Base-by-base conservation (phyloP, 2,797 vertebrate genomes). In the Diplodus sargus region DNA sequence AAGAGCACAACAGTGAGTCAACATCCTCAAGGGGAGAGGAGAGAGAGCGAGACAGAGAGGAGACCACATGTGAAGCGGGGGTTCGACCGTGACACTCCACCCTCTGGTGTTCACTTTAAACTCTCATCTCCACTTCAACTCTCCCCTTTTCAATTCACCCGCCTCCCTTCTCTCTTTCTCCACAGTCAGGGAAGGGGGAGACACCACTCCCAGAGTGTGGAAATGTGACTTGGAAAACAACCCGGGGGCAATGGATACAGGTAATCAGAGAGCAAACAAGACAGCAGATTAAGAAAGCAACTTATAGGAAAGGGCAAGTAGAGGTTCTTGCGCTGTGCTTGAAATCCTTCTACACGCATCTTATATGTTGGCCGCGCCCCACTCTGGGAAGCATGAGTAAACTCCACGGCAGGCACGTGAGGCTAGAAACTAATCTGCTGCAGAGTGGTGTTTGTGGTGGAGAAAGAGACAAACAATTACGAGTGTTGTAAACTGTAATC, bases 61-160 rank as follows among this genome's bases (percentile, higher is more conserved):
- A 74, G 65, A 75, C 48, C 65, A 63, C 64, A 48, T 82, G 74
- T 76, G 60, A 71, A 78, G 63, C 61, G 13, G 51, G 53, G 62
- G 43, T 6, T 48, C 70, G 70, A 90, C 74, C 77, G 58, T 90
- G 86, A 87, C 68, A 45, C 87, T 78, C 86, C 82, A 85, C 83
- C 86, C 87, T 87, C 86, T 82, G 89, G 90, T 85, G 68, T 65
- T 87, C 67, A 83, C 83, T 87, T 93, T 91, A 60, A 91, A 93
- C 84, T 91, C 79, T 82, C 82, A 76, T 78, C 84, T 75, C 65
- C 51, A 65, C 78, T 82, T 60, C 5, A 4, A 70, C 75, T 79
- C 70, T 49, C 45, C 66, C 77, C 30, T 28, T 73, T 86, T 76
- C 63, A 61, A 63, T 82, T 81, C 81, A 67, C 56, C 79, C 73